Base-by-base conservation (phyloP, 35 echinoderm and acorn worm species). In the Ophiothrix spiculata region DNA sequence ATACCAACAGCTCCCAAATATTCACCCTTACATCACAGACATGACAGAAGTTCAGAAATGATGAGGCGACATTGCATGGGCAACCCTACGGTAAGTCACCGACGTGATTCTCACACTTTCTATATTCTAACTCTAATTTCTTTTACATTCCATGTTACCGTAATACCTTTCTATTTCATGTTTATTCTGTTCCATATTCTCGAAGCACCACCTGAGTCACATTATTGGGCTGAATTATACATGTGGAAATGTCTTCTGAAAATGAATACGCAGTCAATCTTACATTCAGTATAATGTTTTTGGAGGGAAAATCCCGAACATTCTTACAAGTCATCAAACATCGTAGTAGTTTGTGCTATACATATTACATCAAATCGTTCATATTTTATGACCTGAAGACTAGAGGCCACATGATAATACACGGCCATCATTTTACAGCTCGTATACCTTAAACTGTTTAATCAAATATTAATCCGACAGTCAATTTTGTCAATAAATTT, bases 41-140 rank as follows among this genome's bases (percentile, higher is more conserved):
- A 92, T 39, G 90, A 92, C 42, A 77, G 84, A 23, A 79, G 90
- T 12, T 63, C 85, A 1, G 90, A 92, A 78, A 92, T 92, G 90
- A 92, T 87, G 60, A 40, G 84, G 37, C 36, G 84, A 75, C 90
- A 87, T 16, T 91, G 90, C 41, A 87, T 87, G 84, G 42, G 64
- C 36, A 87, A 86, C 33, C 84, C 84, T 41, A 60, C 90, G 78
- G 90, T 92, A 63, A 87, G 90, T 77, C 36, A 81, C 19, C 19
- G 6, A 25, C 60, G 60, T 69, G 60, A 15, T 69, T 79, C 29
- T 36, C 35, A 35, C 39, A 4, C 25, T 77, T 39, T 56, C 39
- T 42, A 13, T 60, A n/a, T 17, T 80, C 37, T 28, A 33, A 23
- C 77, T 54, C 80, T n/a, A n/a, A n/a, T n/a, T n/a, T n/a, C n/a